Conservation (phyloP, 2,888 invertebrate species). For the Scotopteryx bipunctaria region DNA sequence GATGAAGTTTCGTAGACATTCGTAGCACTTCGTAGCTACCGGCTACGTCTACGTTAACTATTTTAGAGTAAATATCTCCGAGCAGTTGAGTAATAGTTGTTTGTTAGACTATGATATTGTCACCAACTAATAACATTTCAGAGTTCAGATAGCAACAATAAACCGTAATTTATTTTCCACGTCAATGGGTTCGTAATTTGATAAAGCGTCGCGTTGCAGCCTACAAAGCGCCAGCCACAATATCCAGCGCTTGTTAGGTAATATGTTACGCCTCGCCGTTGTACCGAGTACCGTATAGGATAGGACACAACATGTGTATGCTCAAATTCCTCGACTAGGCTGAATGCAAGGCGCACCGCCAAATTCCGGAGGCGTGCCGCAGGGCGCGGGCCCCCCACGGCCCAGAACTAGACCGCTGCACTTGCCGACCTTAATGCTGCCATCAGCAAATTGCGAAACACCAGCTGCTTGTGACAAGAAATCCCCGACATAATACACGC, state of each 20-base stretch:
- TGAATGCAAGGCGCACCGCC: constrained; percentile 74
- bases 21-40: constrained; percentile 40
- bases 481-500: constrained; percentile 70
- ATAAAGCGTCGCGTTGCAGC: constrained; percentile 34
- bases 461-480: constrained; percentile 78
- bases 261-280: constrained; percentile 45
- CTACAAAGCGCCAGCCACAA: constrained; percentile 27
- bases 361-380: constrained; percentile 75
- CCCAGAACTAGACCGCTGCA: constrained; percentile 65
- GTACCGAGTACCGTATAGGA: constrained; percentile 32
- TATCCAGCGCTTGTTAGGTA: constrained; percentile 44
- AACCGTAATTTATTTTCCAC: constrained; percentile 3
- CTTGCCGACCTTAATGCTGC: constrained; percentile 75
- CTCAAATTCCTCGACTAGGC: constrained; percentile 57
- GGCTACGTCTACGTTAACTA: constrained; percentile 28
- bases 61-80: constrained; percentile 4
- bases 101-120: not conserved
- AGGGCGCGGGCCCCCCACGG: constrained; percentile 47
- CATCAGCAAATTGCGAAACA: constrained; percentile 82
- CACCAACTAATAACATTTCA: not conserved
- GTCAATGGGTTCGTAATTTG: constrained; percentile 25
- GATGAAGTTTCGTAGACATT: constrained; percentile 38
- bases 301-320: constrained; percentile 45
- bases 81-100: not conserved
- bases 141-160: not conserved